Conservation (phyloP, 2,113 vertebrate genomes). For the Paradoxurus hermaphroditus region DNA sequence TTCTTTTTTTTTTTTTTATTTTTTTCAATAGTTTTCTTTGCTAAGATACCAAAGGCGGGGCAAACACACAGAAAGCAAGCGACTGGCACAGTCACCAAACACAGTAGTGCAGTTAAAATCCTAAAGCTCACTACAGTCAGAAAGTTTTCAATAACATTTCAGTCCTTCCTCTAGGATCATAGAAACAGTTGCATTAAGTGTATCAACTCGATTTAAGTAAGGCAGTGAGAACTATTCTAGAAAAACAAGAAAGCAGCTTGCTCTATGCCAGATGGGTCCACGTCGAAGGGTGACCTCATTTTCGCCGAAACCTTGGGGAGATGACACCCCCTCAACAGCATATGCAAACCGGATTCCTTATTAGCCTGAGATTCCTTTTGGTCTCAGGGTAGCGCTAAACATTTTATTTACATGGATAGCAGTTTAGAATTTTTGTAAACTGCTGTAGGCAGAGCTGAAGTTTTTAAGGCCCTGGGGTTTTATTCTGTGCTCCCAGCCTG, state of each 20-base stretch:
- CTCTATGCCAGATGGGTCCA: slow-evolving; percentile 83
- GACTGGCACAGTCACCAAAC: slow-evolving; percentile 89
- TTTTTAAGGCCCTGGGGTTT: slow-evolving; percentile 91
- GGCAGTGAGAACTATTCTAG: slow-evolving; percentile 91
- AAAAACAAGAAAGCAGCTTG: slow-evolving; percentile 88
- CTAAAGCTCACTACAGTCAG: slow-evolving; percentile 90
- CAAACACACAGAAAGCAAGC: slow-evolving; percentile 88
- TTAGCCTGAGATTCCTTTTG: slow-evolving; percentile 85
- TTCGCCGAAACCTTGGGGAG: slow-evolving; percentile 81
- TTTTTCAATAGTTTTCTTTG: slow-evolving; percentile 75
- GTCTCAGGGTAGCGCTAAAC: slow-evolving; percentile 87
- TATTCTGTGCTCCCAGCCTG: slow-evolving; percentile 89
- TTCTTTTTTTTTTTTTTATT: neutral
- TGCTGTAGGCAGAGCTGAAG: slow-evolving; percentile 90
- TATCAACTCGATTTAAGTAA: slow-evolving; percentile 91
- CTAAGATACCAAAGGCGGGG: slow-evolving; percentile 86
- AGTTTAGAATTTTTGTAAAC: slow-evolving; percentile 89
- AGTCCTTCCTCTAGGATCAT: slow-evolving; percentile 84
- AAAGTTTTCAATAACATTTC: slow-evolving; percentile 82
- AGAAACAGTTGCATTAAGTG: slow-evolving; percentile 90
- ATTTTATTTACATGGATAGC: slow-evolving; percentile 88
- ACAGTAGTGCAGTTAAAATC: slow-evolving; percentile 89
- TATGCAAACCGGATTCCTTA: slow-evolving; percentile 86
- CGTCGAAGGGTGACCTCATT: slow-evolving; percentile 82
- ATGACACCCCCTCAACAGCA: slow-evolving; percentile 83